Evolutionary conservation across 1,140 invertebrate species (phyloP).

Genomic region (Lepidurus arcticus): DNA sequence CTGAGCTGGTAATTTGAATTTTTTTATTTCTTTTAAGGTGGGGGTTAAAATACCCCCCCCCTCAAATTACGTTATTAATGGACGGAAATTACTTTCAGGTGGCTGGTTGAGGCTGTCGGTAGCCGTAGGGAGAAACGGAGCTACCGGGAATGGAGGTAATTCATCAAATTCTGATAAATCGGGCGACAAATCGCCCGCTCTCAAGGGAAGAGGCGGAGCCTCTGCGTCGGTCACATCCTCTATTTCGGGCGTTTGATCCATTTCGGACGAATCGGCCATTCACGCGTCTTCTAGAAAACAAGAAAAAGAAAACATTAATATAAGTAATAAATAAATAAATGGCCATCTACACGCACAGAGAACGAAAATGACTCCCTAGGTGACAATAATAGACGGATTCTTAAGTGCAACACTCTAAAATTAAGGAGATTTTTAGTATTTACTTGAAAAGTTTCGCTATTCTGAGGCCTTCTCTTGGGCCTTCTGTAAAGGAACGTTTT

Average conservation of each 20-base stretch:
- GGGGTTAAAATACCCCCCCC: not conserved
- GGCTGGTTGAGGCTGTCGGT: not conserved
- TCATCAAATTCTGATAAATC: not conserved
- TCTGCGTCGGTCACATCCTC: not conserved
- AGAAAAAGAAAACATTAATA: not conserved
- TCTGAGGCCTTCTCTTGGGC: too few relatives aligned
- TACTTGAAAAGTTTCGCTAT: too few relatives aligned
- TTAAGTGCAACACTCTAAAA: not conserved
- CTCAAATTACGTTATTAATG: not conserved
- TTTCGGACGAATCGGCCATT: too few relatives aligned
- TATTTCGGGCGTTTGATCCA: not conserved
- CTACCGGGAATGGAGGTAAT: not conserved
- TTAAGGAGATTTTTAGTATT: too few relatives aligned
- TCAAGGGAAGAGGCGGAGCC: not conserved
- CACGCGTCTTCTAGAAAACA: not conserved
- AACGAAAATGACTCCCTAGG: not conserved
- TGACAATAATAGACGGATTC: not conserved
- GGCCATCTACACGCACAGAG: not conserved
- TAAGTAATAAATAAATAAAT: not conserved
- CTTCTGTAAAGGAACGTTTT: too few relatives aligned
- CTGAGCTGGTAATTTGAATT: not conserved
- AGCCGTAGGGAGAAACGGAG: not conserved
- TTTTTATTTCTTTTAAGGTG: not conserved
- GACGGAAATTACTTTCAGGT: conserved; percentile 7
- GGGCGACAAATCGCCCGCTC: not conserved